Conservation (phyloP, 2,797 vertebrate species). For the Spatula versicolor region DNA sequence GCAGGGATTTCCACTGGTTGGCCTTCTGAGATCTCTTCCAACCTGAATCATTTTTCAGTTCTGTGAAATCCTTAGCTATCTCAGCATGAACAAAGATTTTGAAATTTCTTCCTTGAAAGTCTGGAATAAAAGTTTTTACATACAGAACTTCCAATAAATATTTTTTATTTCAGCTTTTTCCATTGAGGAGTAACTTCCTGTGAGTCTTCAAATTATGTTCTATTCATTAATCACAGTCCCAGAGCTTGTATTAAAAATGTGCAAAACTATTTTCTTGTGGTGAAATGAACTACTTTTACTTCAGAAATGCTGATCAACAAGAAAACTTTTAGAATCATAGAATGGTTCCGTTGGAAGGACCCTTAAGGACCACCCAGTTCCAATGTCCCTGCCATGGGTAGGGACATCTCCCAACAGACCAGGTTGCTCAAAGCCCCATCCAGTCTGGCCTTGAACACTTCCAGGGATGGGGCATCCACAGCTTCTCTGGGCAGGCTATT, state of each 20-base stretch:
- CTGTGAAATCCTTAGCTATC: neutral
- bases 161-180: constrained; percentile 10
- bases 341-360: too few species aligned
- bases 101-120: neutral
- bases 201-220: neutral
- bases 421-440: too few species aligned
- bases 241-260: neutral
- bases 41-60: neutral
- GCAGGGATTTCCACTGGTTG: neutral
- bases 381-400: too few species aligned
- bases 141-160: neutral
- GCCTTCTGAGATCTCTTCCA: neutral
- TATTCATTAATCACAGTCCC: neutral
- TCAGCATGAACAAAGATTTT: neutral
- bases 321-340: too few species aligned
- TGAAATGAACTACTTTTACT: neutral
- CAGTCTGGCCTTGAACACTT: too few species aligned
- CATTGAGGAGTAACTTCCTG: neutral
- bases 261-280: neutral
- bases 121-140: neutral
- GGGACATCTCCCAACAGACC: too few species aligned
- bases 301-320: neutral
- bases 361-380: too few species aligned
- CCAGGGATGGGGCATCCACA: too few species aligned
- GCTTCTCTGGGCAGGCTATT: too few species aligned